Evolutionary conservation across 1,140 invertebrate species (phyloP), one percentile per base, ranked within the genome.

Genomic region (Temnothorax curvispinosus): DNA sequence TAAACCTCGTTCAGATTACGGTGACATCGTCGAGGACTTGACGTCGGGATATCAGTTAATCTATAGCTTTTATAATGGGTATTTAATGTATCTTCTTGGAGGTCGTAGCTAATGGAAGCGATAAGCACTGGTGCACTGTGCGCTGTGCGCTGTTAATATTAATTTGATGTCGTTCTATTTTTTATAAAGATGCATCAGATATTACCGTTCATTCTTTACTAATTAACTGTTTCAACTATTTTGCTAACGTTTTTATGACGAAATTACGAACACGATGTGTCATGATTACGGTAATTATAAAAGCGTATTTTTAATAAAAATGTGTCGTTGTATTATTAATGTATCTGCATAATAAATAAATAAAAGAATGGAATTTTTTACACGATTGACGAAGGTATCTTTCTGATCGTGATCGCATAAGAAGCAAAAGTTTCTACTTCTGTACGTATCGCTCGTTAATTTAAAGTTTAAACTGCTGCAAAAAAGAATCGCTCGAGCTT

Each of bases 31-130:
- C 44, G 15, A 78, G 27, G 52, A 41, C 71, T 84, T 56, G 41
- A 3, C n/a, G n/a, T 38, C 9, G n/a, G 18, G 38, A 44, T 72
- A 44, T 27, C 38, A 41, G 52, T 84, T 84, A 84, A 74, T 75
- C 56, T 58, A 75, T 13, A 75, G 44, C 41, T 75, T 69, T 69
- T 74, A 58, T 84, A 84, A 84, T 84, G 69, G 69, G 32, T 84
- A 50, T 84, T 84, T 84, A 74, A 84, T 84, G 54, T 50, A 84
- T 84, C 54, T 56, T 84, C 80, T 71, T 15, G 41, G 41, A 75
- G 69, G 8, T 75, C 18, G 11, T 1, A 64, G 15, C 65, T 35
- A 47, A 41, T 54, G 6, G 38, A 44, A 54, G 35, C 13, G 32
- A 82, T 44, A 54, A 54, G 52, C 41, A 8, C 18, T 27, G 27